phyloP scores from a whole-genome alignment of 2,797 vertebrate species.

The Lutjanus campechanus region DNA sequence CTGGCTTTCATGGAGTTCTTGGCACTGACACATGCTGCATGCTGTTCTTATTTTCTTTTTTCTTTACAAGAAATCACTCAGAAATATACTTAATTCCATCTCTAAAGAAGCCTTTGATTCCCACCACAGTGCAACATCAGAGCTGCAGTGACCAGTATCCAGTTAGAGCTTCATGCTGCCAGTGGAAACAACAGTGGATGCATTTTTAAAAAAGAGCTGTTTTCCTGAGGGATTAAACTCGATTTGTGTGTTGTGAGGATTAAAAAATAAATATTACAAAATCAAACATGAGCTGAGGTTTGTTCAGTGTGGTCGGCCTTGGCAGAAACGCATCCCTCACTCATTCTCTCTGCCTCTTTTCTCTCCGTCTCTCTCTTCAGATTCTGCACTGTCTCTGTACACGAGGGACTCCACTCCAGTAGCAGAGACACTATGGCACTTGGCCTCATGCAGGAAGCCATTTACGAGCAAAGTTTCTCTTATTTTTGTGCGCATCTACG shows the following conservation, averaged over 20 bases:
- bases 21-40: slow-evolving; percentile 33
- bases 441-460: too few relatives aligned
- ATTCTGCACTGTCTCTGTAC: slow-evolving; percentile 14
- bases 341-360: slow-evolving; percentile 16
- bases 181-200: slow-evolving; percentile 35
- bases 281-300: slow-evolving; percentile 67
- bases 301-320: slow-evolving; percentile 38
- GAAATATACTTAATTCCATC: slow-evolving; percentile 63
- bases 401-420: slow-evolving; percentile 24
- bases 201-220: slow-evolving; percentile 23
- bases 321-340: slow-evolving; percentile 29
- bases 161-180: slow-evolving; percentile 56
- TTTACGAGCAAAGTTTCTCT: too few relatives aligned
- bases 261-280: slow-evolving; percentile 66
- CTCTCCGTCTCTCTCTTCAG: not conserved
- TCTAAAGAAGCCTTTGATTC: slow-evolving; percentile 55
- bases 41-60: slow-evolving; percentile 31
- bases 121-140: slow-evolving; percentile 49
- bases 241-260: slow-evolving; percentile 61
- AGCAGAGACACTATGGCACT: slow-evolving; percentile 14
- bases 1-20: slow-evolving; percentile 36
- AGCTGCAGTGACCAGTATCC: slow-evolving; percentile 55
- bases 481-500: too few relatives aligned
- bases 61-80: slow-evolving; percentile 54
- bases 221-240: slow-evolving; percentile 63